A percentile compares a stretch with the other conserved stretches of the same genome.
phyloP scores from a whole-genome alignment of 30 jellyfish, hydroid and myxozoan genomes.

The Rhopilema esculentum region DNA sequence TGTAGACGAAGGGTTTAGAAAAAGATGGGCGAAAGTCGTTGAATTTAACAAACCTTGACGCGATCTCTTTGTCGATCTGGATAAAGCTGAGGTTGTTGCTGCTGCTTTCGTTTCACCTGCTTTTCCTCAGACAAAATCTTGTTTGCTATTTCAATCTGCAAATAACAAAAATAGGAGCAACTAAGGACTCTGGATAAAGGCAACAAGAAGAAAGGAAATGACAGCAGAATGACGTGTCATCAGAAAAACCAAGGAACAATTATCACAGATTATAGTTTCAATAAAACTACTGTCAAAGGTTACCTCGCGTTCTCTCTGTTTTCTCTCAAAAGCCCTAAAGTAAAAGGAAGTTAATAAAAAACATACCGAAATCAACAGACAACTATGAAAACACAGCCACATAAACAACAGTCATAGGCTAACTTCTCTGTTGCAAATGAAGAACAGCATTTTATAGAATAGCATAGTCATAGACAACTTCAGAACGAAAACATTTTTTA shows the following conservation, averaged over 20 bases:
- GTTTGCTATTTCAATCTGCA: slow-evolving; percentile 85
- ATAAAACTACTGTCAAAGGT: background rate
- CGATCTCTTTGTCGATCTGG: slow-evolving; percentile 86
- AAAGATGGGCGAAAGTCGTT: background rate
- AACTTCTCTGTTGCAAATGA: too few species aligned
- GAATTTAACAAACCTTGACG: slow-evolving; percentile 40
- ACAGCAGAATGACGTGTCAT: background rate
- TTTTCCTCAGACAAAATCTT: slow-evolving; percentile 86
- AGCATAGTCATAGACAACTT: too few species aligned
- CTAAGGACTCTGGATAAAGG: background rate
- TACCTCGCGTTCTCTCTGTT: slow-evolving; percentile 94
- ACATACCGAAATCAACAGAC: background rate
- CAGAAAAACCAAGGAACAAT: background rate
- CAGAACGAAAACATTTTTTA: too few species aligned
- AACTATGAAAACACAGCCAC: background rate
- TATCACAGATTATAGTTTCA: background rate
- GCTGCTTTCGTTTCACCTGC: slow-evolving; percentile 84
- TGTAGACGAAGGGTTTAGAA: too few species aligned
- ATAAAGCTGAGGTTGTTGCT: slow-evolving; percentile 88
- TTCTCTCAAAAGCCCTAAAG: slow-evolving; percentile 91
- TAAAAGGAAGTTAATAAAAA: background rate
- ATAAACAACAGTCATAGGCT: too few species aligned
- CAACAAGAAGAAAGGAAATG: background rate
- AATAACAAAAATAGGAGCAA: background rate
- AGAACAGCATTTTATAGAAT: too few species aligned